Percentiles rank a stretch among this genome's conserved stretches.
phyloP scores from a whole-genome alignment of 2,888 invertebrate genomes.

The Zaprionus obscuricornis region DNA sequence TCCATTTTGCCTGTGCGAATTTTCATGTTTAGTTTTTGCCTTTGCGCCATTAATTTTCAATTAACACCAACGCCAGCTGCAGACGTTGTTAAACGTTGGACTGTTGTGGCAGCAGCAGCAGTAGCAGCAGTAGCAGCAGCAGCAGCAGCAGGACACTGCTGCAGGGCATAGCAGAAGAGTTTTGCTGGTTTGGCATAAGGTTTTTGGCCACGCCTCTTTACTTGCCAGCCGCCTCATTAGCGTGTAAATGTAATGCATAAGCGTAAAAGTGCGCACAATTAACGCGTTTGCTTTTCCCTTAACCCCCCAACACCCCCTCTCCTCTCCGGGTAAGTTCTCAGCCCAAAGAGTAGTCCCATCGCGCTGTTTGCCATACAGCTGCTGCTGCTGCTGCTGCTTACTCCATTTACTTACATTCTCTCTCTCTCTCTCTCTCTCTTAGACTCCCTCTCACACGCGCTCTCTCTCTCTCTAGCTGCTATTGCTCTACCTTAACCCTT shows the following conservation, averaged over 20 bases:
- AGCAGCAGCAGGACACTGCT: too few species aligned
- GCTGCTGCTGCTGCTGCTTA: too few species aligned
- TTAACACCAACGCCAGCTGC: conserved; percentile 72
- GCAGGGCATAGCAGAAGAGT: too few species aligned
- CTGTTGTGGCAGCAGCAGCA: too few species aligned
- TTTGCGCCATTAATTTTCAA: conserved; percentile 75
- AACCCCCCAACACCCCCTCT: neutral
- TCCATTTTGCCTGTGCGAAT: conserved; percentile 59
- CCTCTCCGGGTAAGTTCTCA: neutral
- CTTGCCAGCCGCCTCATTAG: conserved; percentile 51
- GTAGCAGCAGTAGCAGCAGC: too few species aligned
- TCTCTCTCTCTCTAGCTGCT: neutral
- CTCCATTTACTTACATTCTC: too few species aligned
- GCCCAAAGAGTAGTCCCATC: too few species aligned
- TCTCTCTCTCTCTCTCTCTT: too few species aligned
- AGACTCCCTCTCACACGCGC: too few species aligned
- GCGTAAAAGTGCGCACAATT: conserved; percentile 48
- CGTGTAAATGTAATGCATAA: conserved; percentile 61
- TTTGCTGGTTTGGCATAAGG: neutral
- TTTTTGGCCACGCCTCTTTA: conserved; percentile 18
- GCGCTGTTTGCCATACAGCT: too few species aligned
- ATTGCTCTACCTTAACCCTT: too few species aligned
- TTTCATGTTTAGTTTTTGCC: conserved; percentile 75
- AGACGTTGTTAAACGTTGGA: conserved; percentile 38
- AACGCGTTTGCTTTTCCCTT: conserved; percentile 13